phyloP scores from a whole-genome alignment of 2,797 vertebrate genomes.

The Delichon dasypus region DNA sequence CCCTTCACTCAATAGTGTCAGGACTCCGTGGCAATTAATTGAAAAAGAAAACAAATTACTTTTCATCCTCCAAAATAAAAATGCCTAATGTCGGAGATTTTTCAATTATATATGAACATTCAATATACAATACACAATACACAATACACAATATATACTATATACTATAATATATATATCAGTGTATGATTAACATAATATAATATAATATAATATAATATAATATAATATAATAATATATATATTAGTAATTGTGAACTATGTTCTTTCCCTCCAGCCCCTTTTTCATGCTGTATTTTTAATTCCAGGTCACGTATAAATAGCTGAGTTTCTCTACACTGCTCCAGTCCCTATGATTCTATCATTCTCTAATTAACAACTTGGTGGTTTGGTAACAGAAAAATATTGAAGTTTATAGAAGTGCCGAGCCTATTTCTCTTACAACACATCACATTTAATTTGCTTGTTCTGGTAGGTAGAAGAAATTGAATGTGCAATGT shows the following conservation, averaged over 20 bases:
- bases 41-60: background rate
- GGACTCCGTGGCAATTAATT: background rate
- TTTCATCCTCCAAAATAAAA: background rate
- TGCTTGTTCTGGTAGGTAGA: conserved; percentile 20
- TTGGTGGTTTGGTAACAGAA: background rate
- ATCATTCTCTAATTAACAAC: conserved; percentile 27
- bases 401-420: conserved; percentile 15
- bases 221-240: background rate
- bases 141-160: too few relatives aligned
- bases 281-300: background rate
- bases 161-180: too few relatives aligned
- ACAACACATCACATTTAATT: conserved; percentile 20
- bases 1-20: background rate
- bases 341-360: background rate
- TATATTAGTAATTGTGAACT: background rate
- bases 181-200: too few relatives aligned
- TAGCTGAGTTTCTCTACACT: background rate
- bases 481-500: conserved; percentile 25
- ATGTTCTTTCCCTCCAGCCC: background rate
- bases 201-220: background rate
- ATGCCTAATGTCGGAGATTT: background rate
- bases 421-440: background rate
- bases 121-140: too few relatives aligned
- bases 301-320: background rate
- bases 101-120: background rate